Evolutionary conservation across 2,888 invertebrate genomes (phyloP).

Genomic region (Isotomurus palustris): DNA sequence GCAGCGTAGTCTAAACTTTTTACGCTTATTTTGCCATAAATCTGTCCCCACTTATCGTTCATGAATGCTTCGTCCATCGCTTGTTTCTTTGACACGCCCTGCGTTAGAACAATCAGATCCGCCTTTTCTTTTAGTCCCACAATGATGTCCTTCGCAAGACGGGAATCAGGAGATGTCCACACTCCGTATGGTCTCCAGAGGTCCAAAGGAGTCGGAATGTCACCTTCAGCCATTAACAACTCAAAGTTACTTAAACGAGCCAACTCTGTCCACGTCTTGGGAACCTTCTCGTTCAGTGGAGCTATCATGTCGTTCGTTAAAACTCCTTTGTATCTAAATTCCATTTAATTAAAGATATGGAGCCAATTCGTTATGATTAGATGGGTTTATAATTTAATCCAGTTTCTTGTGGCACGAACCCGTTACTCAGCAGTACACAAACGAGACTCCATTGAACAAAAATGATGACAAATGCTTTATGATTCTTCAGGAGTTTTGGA

Average conservation of each 20-base stretch:
- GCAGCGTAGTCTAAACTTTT: not conserved
- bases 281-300: not conserved
- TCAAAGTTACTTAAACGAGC: not conserved
- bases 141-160: not conserved
- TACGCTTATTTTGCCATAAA: not conserved
- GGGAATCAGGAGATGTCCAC: not conserved
- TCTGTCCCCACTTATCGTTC: not conserved
- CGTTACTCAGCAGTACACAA: no score
- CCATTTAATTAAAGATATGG: no score
- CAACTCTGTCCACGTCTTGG: not conserved
- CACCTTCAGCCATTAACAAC: not conserved
- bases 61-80: not conserved
- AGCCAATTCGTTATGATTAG: no score
- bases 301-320: no score
- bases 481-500: no score
- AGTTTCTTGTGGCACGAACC: no score
- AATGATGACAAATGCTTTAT: no score
- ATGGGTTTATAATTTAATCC: no score
- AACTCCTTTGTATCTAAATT: no score
- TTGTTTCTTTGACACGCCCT: not conserved
- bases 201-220: not conserved
- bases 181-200: not conserved
- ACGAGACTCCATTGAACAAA: no score
- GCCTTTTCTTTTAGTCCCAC: not conserved
- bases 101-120: not conserved